Base-by-base conservation (phyloP, 2,888 invertebrate species). In the Mesorhabditis spiculigera region DNA sequence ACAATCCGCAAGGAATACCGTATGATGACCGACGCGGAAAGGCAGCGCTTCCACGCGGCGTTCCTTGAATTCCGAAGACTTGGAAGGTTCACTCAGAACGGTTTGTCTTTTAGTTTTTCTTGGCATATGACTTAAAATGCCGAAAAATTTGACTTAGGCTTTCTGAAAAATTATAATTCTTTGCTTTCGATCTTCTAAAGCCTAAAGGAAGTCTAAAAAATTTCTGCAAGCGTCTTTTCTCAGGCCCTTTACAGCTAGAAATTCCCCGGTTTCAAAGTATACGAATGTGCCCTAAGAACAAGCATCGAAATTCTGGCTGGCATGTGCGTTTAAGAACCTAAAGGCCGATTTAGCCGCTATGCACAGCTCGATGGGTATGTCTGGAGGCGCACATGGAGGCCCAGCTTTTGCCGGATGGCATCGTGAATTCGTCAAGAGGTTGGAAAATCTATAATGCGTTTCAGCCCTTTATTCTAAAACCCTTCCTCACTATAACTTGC, bases 371-470 rank as follows among this genome's bases (percentile, higher is more conserved):
- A 76, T 77, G 66, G 77, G 76, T 28, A 71, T 73, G 65, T 74
- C 79, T 42, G 83, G 83, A 16, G 81, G 81, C 10, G 83, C 83
- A 42, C 83, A 83, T 63, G 77, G 78, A 5, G 83, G 83, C 5
- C 83, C 83, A 1, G 67, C 67, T 4, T 71, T 66, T 28, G 45
- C 66, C 28, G n/a, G 65, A 5, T 66, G 67, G 68, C 68, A 65
- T 68, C 64, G 65, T 4, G 65, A 69, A 42, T 67, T 73, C 62
- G 66, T 75, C 45, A 72, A 72, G 71, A 45, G 78, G 76, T 74
- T 13, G 58, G 58, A 50, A 10, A n/a, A 50, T 50, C n/a, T 50
- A 13, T 50, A 13, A 50, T 2, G 58, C 1, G n/a, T 50, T 50
- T n/a, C 0, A 13, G n/a, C 58, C 3, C 8, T 50, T 50, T 50